Evolutionary conservation across 2,797 vertebrate species (phyloP).

Genomic region (Pyrocephalus nanus): DNA sequence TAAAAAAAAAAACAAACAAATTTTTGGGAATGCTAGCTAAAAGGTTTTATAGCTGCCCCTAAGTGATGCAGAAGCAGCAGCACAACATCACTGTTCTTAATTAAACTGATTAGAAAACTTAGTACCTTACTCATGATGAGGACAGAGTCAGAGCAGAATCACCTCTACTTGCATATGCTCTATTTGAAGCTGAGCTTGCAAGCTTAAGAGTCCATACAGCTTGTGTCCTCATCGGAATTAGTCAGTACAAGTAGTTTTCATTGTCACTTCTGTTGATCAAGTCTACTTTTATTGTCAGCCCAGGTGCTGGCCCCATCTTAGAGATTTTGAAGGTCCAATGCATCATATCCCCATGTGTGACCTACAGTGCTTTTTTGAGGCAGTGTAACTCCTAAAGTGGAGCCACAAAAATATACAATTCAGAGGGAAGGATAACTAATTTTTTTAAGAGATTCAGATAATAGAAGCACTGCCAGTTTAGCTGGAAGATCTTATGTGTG

Average conservation of each 20-base stretch:
- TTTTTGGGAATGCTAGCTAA: not conserved
- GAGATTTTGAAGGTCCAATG: not conserved
- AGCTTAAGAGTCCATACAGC: not conserved
- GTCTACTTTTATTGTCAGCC: not conserved
- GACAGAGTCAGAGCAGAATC: not conserved
- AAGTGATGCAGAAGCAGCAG: not conserved
- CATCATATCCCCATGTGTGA: not conserved
- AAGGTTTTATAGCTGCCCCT: not conserved
- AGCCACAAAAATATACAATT: not conserved
- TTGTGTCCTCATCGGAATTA: not conserved
- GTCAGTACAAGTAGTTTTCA: not conserved
- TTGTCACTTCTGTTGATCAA: not conserved
- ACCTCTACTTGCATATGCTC: not conserved
- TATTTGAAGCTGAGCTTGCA: not conserved
- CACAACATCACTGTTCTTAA: not conserved
- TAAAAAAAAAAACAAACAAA: not conserved
- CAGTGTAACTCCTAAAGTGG: not conserved
- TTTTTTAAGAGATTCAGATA: not conserved
- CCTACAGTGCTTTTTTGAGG: not conserved
- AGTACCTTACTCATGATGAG: not conserved
- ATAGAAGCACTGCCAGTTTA: not conserved
- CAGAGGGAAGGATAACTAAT: rapidly evolving
- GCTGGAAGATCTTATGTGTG: not conserved
- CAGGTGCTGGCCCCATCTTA: not conserved
- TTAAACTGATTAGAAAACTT: not conserved